These are phyloP conservation scores for Tinea trinotella DNA, from an alignment of 2,888 invertebrate species.

Conservation along the genomic window DNA sequence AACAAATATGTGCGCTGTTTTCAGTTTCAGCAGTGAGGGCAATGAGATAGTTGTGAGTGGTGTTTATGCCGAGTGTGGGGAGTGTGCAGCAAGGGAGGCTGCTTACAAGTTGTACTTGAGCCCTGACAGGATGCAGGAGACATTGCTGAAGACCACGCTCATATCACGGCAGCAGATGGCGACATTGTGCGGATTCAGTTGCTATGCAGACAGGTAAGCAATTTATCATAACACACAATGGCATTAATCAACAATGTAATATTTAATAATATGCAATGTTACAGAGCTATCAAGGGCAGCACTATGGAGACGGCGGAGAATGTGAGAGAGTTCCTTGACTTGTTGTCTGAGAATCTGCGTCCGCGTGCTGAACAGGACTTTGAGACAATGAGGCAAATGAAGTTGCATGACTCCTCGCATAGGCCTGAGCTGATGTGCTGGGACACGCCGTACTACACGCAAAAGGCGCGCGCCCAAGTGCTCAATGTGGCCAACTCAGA, in stretches of 20 bases:
- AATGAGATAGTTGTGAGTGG: constrained; percentile 78
- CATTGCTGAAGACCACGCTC: constrained; percentile 80
- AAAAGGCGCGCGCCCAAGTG: constrained; percentile 79
- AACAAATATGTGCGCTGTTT: too few species aligned
- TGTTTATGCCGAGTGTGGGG: constrained; percentile 86
- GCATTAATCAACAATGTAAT: too few species aligned
- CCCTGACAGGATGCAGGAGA: constrained; percentile 83
- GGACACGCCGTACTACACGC: constrained; percentile 91
- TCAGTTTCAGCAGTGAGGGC: constrained; percentile 59
- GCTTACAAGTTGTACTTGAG: constrained; percentile 89
- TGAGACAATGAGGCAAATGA: constrained; percentile 81
- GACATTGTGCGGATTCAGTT: constrained; percentile 87
- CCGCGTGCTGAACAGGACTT: constrained; percentile 83
- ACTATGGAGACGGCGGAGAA: constrained; percentile 86
- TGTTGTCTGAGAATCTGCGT: constrained; percentile 78
- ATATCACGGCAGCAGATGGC: constrained; percentile 85
- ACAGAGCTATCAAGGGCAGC: constrained; percentile 88
- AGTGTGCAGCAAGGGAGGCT: constrained; percentile 85
- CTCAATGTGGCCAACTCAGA: constrained; percentile 80
- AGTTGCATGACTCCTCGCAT: constrained; percentile 57
- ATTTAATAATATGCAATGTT: too few species aligned
- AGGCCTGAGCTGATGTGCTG: constrained; percentile 73
- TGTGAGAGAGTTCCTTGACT: constrained; percentile 85
- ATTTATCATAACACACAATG: too few species aligned
- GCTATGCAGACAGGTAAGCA: constrained; percentile 88